Conservation (phyloP, 2,797 vertebrate species). For the Tamandua tetradactyla region DNA sequence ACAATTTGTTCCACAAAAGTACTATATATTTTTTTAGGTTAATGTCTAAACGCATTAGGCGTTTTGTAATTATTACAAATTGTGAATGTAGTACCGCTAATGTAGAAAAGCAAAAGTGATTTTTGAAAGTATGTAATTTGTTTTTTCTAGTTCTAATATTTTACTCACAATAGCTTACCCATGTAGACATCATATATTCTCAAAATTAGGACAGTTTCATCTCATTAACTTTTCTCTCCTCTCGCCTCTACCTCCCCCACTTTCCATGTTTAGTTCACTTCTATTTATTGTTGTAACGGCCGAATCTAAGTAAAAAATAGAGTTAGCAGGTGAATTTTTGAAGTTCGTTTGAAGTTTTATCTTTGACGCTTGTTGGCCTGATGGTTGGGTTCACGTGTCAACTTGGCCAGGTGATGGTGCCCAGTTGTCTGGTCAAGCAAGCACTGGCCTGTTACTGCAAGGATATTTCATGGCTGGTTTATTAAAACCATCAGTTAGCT, state of each 20-base stretch:
- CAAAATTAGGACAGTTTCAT: neutral
- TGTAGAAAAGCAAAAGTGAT: neutral
- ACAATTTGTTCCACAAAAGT: neutral
- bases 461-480: too few species aligned
- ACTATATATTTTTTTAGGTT: neutral
- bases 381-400: too few species aligned
- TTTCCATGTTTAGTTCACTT: neutral
- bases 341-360: neutral
- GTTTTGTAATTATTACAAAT: neutral
- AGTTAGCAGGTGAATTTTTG: neutral
- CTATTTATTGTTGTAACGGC: neutral
- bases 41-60: neutral
- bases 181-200: neutral
- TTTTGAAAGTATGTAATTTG: neutral
- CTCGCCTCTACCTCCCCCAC: neutral
- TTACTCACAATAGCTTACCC: neutral
- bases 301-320: neutral
- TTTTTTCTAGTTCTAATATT: neutral
- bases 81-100: neutral
- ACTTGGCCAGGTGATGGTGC: too few species aligned
- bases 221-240: neutral
- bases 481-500: too few species aligned
- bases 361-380: neutral
- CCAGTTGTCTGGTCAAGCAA: too few species aligned
- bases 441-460: too few species aligned